phyloP scores from a whole-genome alignment of 1,140 invertebrate species.

The Drosophila micromelanica region DNA sequence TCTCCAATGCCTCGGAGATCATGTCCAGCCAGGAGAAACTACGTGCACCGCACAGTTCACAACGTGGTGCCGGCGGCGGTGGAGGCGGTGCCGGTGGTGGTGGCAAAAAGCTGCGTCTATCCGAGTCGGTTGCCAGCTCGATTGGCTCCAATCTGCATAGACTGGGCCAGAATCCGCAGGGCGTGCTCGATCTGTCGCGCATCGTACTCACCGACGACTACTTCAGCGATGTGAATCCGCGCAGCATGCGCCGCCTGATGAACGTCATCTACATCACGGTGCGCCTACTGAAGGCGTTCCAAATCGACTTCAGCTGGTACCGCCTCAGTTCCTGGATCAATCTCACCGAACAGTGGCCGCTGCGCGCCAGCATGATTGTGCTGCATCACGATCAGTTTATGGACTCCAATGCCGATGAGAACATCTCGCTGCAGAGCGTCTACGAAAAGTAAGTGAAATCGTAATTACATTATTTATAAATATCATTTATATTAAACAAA shows the following conservation, averaged over 20 bases:
- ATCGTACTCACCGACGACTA: conserved; percentile 97
- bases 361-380: conserved; percentile 98
- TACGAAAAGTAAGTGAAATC: conserved; percentile 93
- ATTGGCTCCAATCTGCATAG: conserved; percentile 94
- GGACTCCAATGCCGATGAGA: conserved; percentile 94
- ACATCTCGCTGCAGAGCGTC: conserved; percentile 92
- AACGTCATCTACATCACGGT: conserved; percentile 99
- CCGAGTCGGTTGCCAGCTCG: conserved; percentile 95
- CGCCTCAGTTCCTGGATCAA: conserved; percentile 98
- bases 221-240: conserved; percentile 98
- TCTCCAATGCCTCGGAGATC: conserved; percentile 91
- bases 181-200: conserved; percentile 90
- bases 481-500: too few species aligned
- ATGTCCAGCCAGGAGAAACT: conserved; percentile 91
- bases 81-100: conserved; percentile 76
- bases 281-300: conserved; percentile 97
- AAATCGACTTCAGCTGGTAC: conserved; percentile 99
- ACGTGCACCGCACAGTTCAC: conserved; percentile 83
- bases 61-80: conserved; percentile 62
- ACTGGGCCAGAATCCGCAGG: conserved; percentile 86
- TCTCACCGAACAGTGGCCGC: conserved; percentile 99
- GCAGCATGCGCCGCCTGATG: conserved; percentile 97
- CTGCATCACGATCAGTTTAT: conserved; percentile 96
- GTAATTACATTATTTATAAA: too few species aligned
- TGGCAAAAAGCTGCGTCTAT: conserved; percentile 90